Evolutionary conservation across 30 jellyfish, hydroid and myxozoan genomes (phyloP).

Genomic region (Aurelia aurita complex sp. Pacific): DNA sequence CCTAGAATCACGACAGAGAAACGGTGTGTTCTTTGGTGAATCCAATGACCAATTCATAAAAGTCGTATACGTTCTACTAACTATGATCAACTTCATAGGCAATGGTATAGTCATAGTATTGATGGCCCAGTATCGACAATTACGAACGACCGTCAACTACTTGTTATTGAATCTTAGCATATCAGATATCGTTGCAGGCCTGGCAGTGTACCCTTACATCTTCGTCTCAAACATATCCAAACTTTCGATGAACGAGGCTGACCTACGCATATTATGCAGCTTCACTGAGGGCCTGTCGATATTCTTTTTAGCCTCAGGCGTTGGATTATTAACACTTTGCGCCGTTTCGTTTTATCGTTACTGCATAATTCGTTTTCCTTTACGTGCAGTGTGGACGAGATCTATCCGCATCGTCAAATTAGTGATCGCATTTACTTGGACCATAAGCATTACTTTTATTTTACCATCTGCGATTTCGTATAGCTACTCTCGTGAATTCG

Average conservation of each 20-base stretch:
- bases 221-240: conserved; percentile 28
- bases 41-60: conserved; percentile 19
- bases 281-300: conserved; percentile 60
- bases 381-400: conserved; percentile 56
- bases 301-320: conserved; percentile 54
- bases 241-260: neutral
- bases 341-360: conserved; percentile 64
- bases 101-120: conserved; percentile 38
- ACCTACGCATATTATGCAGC: conserved; percentile 39
- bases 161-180: conserved; percentile 61
- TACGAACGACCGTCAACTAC: conserved; percentile 57
- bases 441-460: conserved; percentile 31
- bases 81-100: conserved; percentile 37
- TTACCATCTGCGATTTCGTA: conserved; percentile 55
- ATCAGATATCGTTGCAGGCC: conserved; percentile 58
- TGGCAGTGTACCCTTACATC: conserved; percentile 55
- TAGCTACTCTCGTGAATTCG: conserved; percentile 35
- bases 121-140: conserved; percentile 35
- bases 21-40: conserved; percentile 20
- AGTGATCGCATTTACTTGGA: conserved; percentile 30
- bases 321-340: conserved; percentile 55
- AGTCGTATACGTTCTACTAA: conserved; percentile 20
- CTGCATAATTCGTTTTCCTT: conserved; percentile 50
- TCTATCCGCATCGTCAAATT: conserved; percentile 36
- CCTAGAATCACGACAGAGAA: neutral